A percentile compares a stretch with the other conserved stretches of the same genome.
Evolutionary conservation across 2,797 vertebrate genomes (phyloP).

Genomic region (Rhodeus uyekii): DNA sequence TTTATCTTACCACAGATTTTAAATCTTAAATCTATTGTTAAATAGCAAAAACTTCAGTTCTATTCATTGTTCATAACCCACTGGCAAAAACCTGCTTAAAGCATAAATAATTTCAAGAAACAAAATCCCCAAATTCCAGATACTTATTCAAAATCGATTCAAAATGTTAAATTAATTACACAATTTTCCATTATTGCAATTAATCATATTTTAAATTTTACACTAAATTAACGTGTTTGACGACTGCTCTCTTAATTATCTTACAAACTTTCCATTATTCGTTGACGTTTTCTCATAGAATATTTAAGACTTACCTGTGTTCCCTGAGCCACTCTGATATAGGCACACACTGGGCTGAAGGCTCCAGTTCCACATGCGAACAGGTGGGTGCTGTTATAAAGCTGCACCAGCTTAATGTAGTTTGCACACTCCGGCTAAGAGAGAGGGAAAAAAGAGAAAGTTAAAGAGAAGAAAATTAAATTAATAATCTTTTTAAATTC

Average conservation of each 20-base stretch:
- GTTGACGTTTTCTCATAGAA: too few relatives aligned
- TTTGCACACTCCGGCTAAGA: constrained; percentile 92
- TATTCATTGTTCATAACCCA: too few relatives aligned
- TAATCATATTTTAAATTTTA: neutral
- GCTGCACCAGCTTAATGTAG: constrained; percentile 90
- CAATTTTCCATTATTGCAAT: neutral
- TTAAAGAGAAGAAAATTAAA: neutral
- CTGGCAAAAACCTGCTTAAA: too few relatives aligned
- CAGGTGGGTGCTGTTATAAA: constrained; percentile 90
- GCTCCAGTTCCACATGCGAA: constrained; percentile 92
- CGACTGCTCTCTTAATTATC: neutral
- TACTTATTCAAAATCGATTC: neutral
- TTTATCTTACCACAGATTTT: too few relatives aligned
- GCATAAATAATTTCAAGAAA: too few relatives aligned
- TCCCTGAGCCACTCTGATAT: constrained; percentile 82
- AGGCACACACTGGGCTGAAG: constrained; percentile 87
- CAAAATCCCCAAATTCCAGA: too few relatives aligned
- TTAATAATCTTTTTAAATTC: neutral
- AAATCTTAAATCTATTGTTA: too few relatives aligned
- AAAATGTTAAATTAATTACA: neutral
- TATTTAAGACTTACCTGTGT: constrained; percentile 76
- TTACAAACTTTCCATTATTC: too few relatives aligned
- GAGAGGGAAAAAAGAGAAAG: neutral
- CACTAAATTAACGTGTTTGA: neutral
- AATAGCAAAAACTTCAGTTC: too few relatives aligned